These are phyloP conservation scores for Psylliodes chrysocephalus DNA, from an alignment of 2,888 invertebrate species.

Conservation along the genomic window DNA sequence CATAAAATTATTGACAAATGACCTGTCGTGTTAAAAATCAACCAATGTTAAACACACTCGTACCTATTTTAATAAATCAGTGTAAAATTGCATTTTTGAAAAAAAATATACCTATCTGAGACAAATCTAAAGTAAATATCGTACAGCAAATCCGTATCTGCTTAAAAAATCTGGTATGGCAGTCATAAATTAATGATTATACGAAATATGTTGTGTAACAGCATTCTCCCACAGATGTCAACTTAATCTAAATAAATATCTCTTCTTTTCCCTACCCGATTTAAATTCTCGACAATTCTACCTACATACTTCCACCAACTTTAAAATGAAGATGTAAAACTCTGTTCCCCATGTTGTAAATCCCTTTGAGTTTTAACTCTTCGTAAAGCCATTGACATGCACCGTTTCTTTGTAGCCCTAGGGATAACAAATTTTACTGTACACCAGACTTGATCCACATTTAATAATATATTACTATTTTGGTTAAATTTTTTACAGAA, in stretches of 20 bases:
- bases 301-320: conserved; percentile 54
- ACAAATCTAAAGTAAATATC: too few relatives aligned
- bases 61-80: too few relatives aligned
- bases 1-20: too few relatives aligned
- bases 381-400: conserved; percentile 18
- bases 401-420: conserved; percentile 20
- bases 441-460: too few relatives aligned
- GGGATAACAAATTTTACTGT: conserved; percentile 1
- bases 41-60: too few relatives aligned
- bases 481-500: too few relatives aligned
- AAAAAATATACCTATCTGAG: too few relatives aligned
- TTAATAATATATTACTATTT: too few relatives aligned
- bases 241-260: conserved; percentile 60
- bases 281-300: conserved; percentile 57
- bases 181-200: conserved; percentile 54
- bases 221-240: conserved; percentile 56
- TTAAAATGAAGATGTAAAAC: conserved; percentile 60
- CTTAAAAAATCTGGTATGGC: conserved; percentile 43
- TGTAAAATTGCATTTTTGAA: too few relatives aligned
- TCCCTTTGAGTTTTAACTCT: conserved; percentile 28
- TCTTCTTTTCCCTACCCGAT: conserved; percentile 55
- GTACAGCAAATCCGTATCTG: not conserved
- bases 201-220: conserved; percentile 51
- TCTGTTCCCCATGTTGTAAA: conserved; percentile 30
- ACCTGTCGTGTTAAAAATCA: too few relatives aligned